Conservation (phyloP, 2,888 invertebrate genomes). For the Lingula anatina region DNA sequence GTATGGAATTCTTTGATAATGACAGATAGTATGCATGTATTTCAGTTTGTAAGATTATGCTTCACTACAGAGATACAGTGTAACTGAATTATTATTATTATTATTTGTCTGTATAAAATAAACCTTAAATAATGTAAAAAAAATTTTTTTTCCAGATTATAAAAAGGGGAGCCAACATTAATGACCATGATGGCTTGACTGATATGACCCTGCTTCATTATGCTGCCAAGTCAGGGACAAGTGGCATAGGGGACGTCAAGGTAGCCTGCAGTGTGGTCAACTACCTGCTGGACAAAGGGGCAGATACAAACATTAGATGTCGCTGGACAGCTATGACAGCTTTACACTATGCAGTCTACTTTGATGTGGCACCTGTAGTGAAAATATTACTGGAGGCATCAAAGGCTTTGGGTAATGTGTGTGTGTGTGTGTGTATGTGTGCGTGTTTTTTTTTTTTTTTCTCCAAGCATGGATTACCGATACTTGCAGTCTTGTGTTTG, state of each 20-base stretch:
- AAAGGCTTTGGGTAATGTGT: constrained; percentile 42
- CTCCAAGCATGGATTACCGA: too few species aligned
- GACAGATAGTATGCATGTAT: too few species aligned
- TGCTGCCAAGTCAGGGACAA: constrained; percentile 56
- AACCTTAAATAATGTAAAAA: too few species aligned
- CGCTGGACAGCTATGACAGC: constrained; percentile 57
- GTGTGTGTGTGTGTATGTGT: too few species aligned
- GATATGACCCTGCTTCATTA: constrained; percentile 57
- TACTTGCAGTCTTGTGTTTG: too few species aligned
- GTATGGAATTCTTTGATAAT: too few species aligned
- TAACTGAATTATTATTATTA: too few species aligned
- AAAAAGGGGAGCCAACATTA: constrained; percentile 52
- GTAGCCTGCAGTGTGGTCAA: constrained; percentile 35
- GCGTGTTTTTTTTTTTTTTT: too few species aligned
- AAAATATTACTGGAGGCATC: constrained; percentile 46
- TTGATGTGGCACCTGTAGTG: constrained; percentile 54
- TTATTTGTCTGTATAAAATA: too few species aligned
- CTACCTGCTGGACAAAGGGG: constrained; percentile 44
- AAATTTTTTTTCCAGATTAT: constrained; percentile 48
- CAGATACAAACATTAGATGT: constrained; percentile 53
- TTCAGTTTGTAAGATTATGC: too few species aligned
- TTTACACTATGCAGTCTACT: constrained; percentile 56
- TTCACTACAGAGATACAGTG: too few species aligned
- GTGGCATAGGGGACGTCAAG: constrained; percentile 50
- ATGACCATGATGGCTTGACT: constrained; percentile 56